Evolutionary conservation across 2,888 invertebrate species (phyloP).

Genomic region (Achlya flavicornis): DNA sequence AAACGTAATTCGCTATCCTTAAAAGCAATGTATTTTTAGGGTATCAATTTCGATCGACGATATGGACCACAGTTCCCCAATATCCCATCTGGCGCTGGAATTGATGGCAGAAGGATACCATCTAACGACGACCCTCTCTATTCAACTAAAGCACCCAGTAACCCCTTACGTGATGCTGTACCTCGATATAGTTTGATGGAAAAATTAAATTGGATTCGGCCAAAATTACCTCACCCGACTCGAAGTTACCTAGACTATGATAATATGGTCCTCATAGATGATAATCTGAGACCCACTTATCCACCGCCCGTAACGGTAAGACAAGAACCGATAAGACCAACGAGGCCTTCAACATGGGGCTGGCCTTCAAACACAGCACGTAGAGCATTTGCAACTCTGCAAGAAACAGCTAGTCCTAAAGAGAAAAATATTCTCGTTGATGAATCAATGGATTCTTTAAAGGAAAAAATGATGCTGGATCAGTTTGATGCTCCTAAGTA

Average conservation of each 20-base stretch:
- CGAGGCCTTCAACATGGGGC: slow-evolving; percentile 14
- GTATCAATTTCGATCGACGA: slow-evolving; percentile 22
- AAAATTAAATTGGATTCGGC: slow-evolving; percentile 17
- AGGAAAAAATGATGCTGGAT: slow-evolving; percentile 37
- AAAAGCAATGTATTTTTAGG: slow-evolving; percentile 10
- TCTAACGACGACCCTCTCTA: not conserved
- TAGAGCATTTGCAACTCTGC: not conserved
- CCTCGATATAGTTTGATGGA: slow-evolving; percentile 20
- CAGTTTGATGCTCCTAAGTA: slow-evolving; percentile 37
- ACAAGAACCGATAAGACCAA: slow-evolving; percentile 34
- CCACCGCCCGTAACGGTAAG: slow-evolving; percentile 35
- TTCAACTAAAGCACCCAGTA: not conserved
- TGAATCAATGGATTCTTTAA: slow-evolving; percentile 31
- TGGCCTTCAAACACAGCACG: not conserved
- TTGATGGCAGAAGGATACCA: slow-evolving; percentile 28
- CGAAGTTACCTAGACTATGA: slow-evolving; percentile 10
- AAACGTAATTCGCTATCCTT: too few species aligned
- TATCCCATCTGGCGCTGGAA: slow-evolving; percentile 16
- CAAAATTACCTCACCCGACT: slow-evolving; percentile 14
- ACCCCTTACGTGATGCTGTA: slow-evolving; percentile 20
- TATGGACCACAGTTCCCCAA: slow-evolving; percentile 22
- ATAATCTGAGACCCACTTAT: slow-evolving; percentile 19
- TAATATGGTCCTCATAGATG: not conserved
- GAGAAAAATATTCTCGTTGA: slow-evolving; percentile 4
- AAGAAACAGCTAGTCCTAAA: not conserved